Evolutionary conservation across 2,797 vertebrate species (phyloP).

Genomic region (Smutsia temminckii): DNA sequence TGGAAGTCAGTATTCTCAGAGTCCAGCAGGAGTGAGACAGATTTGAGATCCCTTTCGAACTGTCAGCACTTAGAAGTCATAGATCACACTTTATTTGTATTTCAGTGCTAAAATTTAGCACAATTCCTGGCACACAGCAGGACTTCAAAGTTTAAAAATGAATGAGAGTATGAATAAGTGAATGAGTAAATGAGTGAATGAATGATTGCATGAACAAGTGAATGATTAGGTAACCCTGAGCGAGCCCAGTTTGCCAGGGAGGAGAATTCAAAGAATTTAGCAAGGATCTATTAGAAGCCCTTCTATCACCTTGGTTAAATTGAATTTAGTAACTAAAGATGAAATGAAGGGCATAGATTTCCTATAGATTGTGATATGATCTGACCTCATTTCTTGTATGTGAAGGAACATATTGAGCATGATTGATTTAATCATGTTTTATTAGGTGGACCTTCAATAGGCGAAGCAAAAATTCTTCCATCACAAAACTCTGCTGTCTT

Average conservation of each 20-base stretch:
- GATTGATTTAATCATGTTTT: background rate
- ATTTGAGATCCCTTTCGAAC: background rate
- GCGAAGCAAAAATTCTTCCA: background rate
- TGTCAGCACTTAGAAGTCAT: background rate
- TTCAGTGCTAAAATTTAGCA: background rate
- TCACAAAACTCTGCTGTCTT: background rate
- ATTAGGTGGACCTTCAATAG: background rate
- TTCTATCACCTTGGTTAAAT: background rate
- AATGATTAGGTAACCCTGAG: background rate
- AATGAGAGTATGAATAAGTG: background rate
- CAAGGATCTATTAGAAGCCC: background rate
- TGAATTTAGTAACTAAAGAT: background rate
- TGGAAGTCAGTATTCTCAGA: background rate
- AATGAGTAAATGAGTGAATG: background rate
- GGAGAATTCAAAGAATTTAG: conserved; percentile 6
- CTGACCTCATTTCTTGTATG: background rate
- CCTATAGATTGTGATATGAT: background rate
- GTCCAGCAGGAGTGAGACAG: background rate
- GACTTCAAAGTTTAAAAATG: background rate
- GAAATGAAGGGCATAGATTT: background rate
- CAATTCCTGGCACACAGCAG: background rate
- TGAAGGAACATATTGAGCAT: background rate
- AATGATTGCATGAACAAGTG: background rate
- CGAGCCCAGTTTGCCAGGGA: background rate
- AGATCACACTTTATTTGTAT: background rate